A percentile compares a stretch with the other conserved stretches of the same genome.
Conservation (phyloP, 2,888 invertebrate species). For the Cheiracanthium punctorium region DNA sequence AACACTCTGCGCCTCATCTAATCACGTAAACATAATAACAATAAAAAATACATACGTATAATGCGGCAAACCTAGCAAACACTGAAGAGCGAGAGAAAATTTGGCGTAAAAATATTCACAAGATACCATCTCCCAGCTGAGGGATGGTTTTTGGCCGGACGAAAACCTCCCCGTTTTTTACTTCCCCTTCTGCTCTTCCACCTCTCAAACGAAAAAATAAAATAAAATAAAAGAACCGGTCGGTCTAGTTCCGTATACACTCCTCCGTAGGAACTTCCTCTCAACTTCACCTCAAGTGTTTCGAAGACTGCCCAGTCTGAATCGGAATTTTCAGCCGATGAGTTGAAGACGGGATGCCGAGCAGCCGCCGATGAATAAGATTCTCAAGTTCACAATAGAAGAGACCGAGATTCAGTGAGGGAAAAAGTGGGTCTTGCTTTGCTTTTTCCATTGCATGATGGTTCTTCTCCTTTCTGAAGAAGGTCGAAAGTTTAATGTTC, state of each 20-base stretch:
- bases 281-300: neutral
- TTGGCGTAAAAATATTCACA: constrained; percentile 47
- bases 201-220: neutral
- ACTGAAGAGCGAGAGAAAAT: neutral
- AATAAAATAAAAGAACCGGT: too few species aligned
- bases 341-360: too few species aligned
- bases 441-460: too few species aligned
- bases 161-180: neutral
- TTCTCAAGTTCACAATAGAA: too few species aligned
- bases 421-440: too few species aligned
- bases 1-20: constrained; percentile 39
- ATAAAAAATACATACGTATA: neutral
- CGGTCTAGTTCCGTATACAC: constrained; percentile 32
- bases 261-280: neutral
- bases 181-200: neutral
- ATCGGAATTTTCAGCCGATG: neutral
- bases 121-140: constrained; percentile 40
- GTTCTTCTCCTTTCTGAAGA: too few species aligned
- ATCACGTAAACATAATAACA: constrained; percentile 50
- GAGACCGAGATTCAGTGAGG: too few species aligned
- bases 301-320: constrained; percentile 6
- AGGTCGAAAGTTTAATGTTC: too few species aligned
- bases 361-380: too few species aligned
- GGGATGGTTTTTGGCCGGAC: constrained; percentile 14
- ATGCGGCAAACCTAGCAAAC: constrained; percentile 26